These are phyloP conservation scores for Urophycis tenuis DNA, from an alignment of 2,797 vertebrate genomes.

Conservation along the genomic window DNA sequence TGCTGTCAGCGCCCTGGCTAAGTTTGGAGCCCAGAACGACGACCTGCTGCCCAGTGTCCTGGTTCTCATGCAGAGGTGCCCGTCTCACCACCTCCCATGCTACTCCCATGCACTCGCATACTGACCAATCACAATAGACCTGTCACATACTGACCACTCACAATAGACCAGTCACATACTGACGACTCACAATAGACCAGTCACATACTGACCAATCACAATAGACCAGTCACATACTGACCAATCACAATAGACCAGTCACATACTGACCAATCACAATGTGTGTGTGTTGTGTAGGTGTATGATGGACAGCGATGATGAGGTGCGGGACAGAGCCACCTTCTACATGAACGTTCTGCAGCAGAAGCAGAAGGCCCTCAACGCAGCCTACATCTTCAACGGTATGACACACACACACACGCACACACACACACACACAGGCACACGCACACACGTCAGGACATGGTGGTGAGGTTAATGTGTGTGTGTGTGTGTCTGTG, in stretches of 20 bases:
- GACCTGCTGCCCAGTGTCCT: conserved; percentile 90
- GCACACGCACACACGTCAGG: background rate
- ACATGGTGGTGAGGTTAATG: background rate
- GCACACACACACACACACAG: background rate
- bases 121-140: no score
- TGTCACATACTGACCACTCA: no score
- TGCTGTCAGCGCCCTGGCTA: conserved; percentile 92
- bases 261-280: no score
- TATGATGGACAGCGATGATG: conserved; percentile 98
- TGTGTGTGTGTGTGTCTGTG: background rate
- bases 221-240: background rate
- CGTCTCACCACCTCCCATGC: background rate
- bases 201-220: background rate
- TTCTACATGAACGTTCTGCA: conserved; percentile 96
- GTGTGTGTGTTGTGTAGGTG: conserved; percentile 68
- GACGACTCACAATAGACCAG: no score
- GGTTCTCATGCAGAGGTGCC: conserved; percentile 91
- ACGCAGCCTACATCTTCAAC: conserved; percentile 92
- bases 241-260: background rate
- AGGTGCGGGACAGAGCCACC: conserved; percentile 93
- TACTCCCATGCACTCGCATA: background rate
- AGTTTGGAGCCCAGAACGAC: conserved; percentile 97
- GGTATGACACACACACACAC: conserved; percentile 63
- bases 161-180: no score
- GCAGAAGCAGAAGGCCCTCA: conserved; percentile 91